Evolutionary conservation across 2,113 vertebrate species (phyloP), one percentile per base, ranked within the genome.

Genomic region (Genyomyrus donnyi): DNA sequence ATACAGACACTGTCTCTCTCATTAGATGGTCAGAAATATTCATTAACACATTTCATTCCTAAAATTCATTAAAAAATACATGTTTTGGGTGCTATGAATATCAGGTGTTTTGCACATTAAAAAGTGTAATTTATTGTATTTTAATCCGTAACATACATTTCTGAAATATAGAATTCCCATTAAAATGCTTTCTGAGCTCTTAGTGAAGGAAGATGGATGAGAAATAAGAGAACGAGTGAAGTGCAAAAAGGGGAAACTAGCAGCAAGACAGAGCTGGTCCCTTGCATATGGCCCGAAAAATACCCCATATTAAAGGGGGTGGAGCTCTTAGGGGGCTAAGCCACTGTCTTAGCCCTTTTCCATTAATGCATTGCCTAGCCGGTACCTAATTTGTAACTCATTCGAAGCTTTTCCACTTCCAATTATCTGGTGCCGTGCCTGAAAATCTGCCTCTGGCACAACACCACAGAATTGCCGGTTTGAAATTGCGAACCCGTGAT

Each of bases 61-160:
- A 88, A 88, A 45, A 48, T 52, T 84, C 91, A 62, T 89, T 58
- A 0, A 87, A 80, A 85, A 91, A 49, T 45, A 89, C 27, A 92
- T 90, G 42, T 87, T 66, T 49, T 58, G 87, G 74, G 90, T 88
- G 62, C 21, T 70, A 88, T 88, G 17, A 91, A 91, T 46, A 92
- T 89, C 90, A 90, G 45, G 88, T 49, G 84, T 80, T 27, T 77
- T 86, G 74, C 53, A 90, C 80, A 91, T 88, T 83, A 85, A 48
- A 85, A 39, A 27, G 21, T 85, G 45, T 48, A 24, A 48, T 85
- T 85, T 85, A 85, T 46, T 85, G 8, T 21, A 19, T 48, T 46
- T 85, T 48, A 77, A 70, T 77, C 62, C 35, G 27, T 42, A 50
- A 77, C 46, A 88, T 50, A 74, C 42, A 88, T 49, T 70, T 66